Percentiles rank a stretch among this genome's conserved stretches.
Conservation (phyloP, 2,113 vertebrate genomes). For the Protobothrops flavoviridis region DNA sequence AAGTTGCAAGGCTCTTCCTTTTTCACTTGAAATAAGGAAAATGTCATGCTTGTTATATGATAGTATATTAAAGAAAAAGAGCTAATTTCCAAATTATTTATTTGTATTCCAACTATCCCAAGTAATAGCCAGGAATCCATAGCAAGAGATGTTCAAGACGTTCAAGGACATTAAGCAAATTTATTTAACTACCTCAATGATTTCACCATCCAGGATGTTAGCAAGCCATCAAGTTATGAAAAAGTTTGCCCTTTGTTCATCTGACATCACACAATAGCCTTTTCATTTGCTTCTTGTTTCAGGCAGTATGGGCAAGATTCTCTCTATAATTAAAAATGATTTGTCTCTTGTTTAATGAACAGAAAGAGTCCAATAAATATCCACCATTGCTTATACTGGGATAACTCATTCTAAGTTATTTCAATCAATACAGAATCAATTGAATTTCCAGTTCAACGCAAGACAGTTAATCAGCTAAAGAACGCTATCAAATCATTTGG, state of each 20-base stretch:
- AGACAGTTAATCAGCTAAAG: slow-evolving; percentile 4
- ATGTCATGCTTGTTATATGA: not conserved
- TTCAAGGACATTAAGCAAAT: not conserved
- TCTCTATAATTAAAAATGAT: not conserved
- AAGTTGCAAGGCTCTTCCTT: not conserved
- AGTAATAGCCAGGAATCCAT: not conserved
- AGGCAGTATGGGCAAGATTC: not conserved
- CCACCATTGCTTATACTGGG: not conserved
- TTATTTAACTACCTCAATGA: not conserved
- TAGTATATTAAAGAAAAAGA: not conserved
- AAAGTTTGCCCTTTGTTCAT: not conserved
- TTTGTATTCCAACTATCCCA: not conserved
- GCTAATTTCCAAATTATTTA: not conserved
- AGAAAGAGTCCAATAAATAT: not conserved
- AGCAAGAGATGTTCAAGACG: not conserved
- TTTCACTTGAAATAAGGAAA: not conserved
- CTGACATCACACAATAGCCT: not conserved
- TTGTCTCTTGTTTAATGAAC: slow-evolving; percentile 5
- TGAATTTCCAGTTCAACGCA: not conserved
- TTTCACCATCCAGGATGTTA: not conserved
- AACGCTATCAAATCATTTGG: slow-evolving; percentile 10
- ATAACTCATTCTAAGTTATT: slow-evolving; percentile 4
- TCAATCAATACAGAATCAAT: slow-evolving; percentile 3
- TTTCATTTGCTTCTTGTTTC: not conserved
- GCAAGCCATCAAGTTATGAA: not conserved